These are phyloP conservation scores for Agrotis segetum DNA, from an alignment of 2,888 invertebrate genomes.

Conservation along the genomic window DNA sequence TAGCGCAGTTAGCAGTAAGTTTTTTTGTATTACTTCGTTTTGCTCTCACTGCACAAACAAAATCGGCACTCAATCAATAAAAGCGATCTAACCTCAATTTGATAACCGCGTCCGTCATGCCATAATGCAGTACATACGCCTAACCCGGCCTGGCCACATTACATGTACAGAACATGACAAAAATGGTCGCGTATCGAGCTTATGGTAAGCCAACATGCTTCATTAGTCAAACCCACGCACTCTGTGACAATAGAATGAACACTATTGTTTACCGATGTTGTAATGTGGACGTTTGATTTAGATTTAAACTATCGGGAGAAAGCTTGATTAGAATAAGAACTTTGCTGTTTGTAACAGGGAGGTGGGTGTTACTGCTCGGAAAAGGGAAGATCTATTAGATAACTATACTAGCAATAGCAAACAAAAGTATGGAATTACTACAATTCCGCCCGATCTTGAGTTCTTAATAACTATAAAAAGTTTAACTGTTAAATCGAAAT, in stretches of 20 bases:
- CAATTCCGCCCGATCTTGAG: too few relatives aligned
- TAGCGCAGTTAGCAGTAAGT: too few relatives aligned
- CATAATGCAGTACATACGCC: constrained; percentile 50
- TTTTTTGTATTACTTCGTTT: background rate
- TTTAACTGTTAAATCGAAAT: too few relatives aligned
- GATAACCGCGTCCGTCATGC: constrained; percentile 45
- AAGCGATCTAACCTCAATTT: constrained; percentile 54
- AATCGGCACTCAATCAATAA: constrained; percentile 50
- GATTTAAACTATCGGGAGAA: constrained; percentile 59
- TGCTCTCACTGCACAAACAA: constrained; percentile 19
- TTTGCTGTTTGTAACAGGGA: constrained; percentile 4
- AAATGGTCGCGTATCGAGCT: constrained; percentile 62
- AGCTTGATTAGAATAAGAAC: constrained; percentile 42
- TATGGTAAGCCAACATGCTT: constrained; percentile 65
- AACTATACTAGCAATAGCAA: too few relatives aligned
- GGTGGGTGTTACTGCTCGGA: constrained; percentile 6
- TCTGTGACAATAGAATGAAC: constrained; percentile 73
- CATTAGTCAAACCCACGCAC: constrained; percentile 83
- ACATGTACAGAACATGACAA: constrained; percentile 49
- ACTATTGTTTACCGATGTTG: constrained; percentile 76
- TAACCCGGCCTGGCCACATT: constrained; percentile 24
- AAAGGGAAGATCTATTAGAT: too few relatives aligned
- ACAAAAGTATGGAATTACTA: too few relatives aligned
- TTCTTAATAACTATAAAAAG: too few relatives aligned
- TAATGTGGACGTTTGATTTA: constrained; percentile 61